A percentile compares a stretch with the other conserved stretches of the same genome.
phyloP scores from a whole-genome alignment of 2,797 vertebrate species.

The Xyrichtys novacula region DNA sequence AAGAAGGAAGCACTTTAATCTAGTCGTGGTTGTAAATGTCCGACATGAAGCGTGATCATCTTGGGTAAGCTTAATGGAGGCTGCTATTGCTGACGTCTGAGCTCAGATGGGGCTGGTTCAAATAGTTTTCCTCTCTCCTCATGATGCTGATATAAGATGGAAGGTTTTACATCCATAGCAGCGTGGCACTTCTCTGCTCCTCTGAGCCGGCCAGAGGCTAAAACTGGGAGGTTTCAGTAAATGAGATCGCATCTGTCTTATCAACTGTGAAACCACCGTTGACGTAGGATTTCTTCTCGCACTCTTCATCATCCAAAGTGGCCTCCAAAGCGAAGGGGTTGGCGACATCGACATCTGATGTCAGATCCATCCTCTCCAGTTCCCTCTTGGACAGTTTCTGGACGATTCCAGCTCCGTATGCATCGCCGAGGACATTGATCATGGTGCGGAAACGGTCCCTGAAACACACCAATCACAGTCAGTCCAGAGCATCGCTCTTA shows the following conservation, averaged over 20 bases:
- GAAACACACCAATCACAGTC: conserved; percentile 36
- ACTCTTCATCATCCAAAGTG: conserved; percentile 88
- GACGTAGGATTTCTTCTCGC: conserved; percentile 94
- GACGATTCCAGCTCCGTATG: conserved; percentile 94
- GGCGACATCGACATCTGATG: conserved; percentile 91
- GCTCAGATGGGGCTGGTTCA: conserved; percentile 56
- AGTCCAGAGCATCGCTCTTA: neutral
- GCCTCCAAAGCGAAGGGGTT: conserved; percentile 96
- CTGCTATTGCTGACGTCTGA: conserved; percentile 80
- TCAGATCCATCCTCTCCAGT: conserved; percentile 92
- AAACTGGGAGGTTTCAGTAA: conserved; percentile 98
- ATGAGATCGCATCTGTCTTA: conserved; percentile 96
- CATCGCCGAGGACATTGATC: conserved; percentile 98
- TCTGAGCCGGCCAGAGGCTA: conserved; percentile 75
- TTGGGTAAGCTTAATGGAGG: conserved; percentile 64
- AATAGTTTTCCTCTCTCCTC: conserved; percentile 54
- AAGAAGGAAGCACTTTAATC: conserved; percentile 83
- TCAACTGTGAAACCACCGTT: conserved; percentile 97
- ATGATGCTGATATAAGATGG: conserved; percentile 66
- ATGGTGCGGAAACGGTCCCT: conserved; percentile 98
- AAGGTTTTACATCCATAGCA: conserved; percentile 53
- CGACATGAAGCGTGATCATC: conserved; percentile 50
- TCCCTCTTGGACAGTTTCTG: conserved; percentile 95
- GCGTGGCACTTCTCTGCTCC: conserved; percentile 55
- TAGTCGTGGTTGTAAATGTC: conserved; percentile 60